Base-by-base conservation (phyloP, 2,797 vertebrate genomes). In the Artibeus lituratus region DNA sequence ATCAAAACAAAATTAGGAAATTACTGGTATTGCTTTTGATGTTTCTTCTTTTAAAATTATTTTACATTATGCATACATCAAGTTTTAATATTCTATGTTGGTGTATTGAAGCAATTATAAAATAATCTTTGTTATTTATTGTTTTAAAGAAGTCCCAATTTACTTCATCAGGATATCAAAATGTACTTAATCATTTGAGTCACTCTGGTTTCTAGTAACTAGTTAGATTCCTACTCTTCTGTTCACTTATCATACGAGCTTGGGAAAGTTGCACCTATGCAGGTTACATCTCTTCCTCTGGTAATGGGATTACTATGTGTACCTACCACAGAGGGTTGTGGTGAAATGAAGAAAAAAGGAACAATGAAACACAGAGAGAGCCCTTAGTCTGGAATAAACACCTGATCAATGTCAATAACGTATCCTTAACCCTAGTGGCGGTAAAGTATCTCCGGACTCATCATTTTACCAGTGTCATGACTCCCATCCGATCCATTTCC, bases 401-500 rank as follows among this genome's bases (percentile, higher is more conserved):
- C 7, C 19, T 11, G 51, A 0, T 6, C 32, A 24, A 3, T 53
- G 15, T 82, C 47, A 65, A 35, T 16, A 88, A 74, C 35, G 53
- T 3, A n/a, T 26, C 10, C 55, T 42, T 22, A 65, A 69, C 37
- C 9, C 57, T 47, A 87, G 84, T 0, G 1, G 49, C 15, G 29
- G 29, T 8, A 47, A 32, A 49, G 0, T 3, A 84, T 90, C 32
- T 72, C 22, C 37, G 7, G 1, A 14, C 10, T 22, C 22, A 73
- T n/a, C 83, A 88, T 74, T 98, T 97, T 98, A 99, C 99, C 99
- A 99, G 98, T 0, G 99, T 99, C 99, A 99, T 99, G 95, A 99
- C 99, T 49, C 99, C 99, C 99, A 99, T 99, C 73, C 99, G 99
- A 97, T 99, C 99, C 99, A 99, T 99, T 97, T 99, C 99, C 7